A percentile compares a stretch with the other conserved stretches of the same genome.
phyloP scores from a whole-genome alignment of 2,797 vertebrate genomes.

The Enteromius radiatus region DNA sequence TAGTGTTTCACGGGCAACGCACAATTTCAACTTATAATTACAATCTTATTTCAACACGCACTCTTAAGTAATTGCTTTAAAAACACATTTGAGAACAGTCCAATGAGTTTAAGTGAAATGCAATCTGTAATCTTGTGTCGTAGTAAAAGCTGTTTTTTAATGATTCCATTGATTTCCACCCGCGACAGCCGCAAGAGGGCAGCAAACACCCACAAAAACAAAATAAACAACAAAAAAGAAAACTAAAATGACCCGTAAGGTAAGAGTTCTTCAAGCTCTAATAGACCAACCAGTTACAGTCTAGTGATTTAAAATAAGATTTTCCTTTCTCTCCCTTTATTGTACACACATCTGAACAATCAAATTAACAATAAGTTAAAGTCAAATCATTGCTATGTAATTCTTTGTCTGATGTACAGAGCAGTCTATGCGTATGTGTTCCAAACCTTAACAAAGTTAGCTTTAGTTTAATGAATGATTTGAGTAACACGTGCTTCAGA shows the following conservation, averaged over 20 bases:
- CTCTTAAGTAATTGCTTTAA: too few species aligned
- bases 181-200: neutral
- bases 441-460: neutral
- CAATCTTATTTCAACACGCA: too few species aligned
- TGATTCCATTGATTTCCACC: neutral
- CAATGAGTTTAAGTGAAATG: too few species aligned
- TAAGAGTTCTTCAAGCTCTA: neutral
- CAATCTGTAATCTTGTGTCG: too few species aligned
- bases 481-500: neutral
- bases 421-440: neutral
- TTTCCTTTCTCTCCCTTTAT: neutral
- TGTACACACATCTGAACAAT: neutral
- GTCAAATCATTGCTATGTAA: neutral
- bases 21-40: too few species aligned
- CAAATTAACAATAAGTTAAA: neutral
- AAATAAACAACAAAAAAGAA: too few species aligned
- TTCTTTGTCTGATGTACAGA: slow-evolving; percentile 3
- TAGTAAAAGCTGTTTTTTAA: neutral
- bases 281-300: neutral
- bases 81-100: too few species aligned
- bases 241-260: neutral
- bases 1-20: too few species aligned
- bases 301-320: neutral
- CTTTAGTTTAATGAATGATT: neutral
- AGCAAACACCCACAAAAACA: neutral